Percentiles rank a stretch among this genome's conserved stretches.
These are phyloP conservation scores for Enchytraeus crypticus DNA, from an alignment of 2,888 invertebrate genomes.

Conservation along the genomic window DNA sequence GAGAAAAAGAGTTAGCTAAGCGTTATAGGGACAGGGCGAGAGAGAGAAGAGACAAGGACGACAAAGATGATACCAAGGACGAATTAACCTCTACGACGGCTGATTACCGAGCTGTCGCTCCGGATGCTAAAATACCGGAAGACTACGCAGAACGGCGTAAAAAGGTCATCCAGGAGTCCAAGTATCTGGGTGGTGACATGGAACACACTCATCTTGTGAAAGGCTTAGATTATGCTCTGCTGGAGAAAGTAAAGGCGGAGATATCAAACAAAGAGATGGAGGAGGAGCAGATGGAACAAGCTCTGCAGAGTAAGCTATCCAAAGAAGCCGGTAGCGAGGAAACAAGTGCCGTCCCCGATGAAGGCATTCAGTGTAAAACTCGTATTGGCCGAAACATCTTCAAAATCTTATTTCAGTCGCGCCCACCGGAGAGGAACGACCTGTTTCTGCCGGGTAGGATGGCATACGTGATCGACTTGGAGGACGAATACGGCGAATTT, in stretches of 20 bases:
- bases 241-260: constrained; percentile 83
- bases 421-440: constrained; percentile 61
- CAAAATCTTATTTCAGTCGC: constrained; percentile 55
- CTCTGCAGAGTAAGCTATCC: too few relatives aligned
- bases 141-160: constrained; percentile 73
- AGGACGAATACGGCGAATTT: constrained; percentile 67
- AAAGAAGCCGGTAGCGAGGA: constrained; percentile 11
- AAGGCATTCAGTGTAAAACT: constrained; percentile 67
- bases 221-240: constrained; percentile 80
- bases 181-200: constrained; percentile 99
- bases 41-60: constrained; percentile 74
- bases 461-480: constrained; percentile 95
- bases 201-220: constrained; percentile 99
- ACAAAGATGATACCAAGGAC: constrained; percentile 67
- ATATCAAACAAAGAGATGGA: constrained; percentile 65
- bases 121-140: constrained; percentile 66
- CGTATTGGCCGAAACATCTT: constrained; percentile 60
- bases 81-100: constrained; percentile 62
- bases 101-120: constrained; percentile 86
- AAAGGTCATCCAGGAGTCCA: constrained; percentile 93
- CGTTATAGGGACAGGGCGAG: constrained; percentile 66
- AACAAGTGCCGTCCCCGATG: constrained; percentile 34
- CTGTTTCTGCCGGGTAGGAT: constrained; percentile 88
- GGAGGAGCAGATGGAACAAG: constrained; percentile 12
- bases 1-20: constrained; percentile 82